Percentiles rank a stretch among this genome's conserved stretches.
These are phyloP conservation scores for Diploptera punctata DNA, from an alignment of 2,888 invertebrate species.

Conservation along the genomic window DNA sequence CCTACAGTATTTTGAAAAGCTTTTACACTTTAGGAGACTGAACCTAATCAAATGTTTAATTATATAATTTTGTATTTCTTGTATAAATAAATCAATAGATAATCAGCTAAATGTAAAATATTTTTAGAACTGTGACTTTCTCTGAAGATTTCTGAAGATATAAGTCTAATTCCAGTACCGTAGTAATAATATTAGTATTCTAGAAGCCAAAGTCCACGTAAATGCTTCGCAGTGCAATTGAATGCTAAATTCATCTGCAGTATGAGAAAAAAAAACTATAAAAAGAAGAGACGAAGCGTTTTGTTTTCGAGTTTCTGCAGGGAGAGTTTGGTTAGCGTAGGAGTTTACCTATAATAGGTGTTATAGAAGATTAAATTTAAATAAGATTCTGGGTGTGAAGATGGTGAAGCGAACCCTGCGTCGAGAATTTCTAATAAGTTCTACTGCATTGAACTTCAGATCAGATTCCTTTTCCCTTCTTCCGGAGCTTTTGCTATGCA, in stretches of 20 bases:
- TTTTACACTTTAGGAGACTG: too few relatives aligned
- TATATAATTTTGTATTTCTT: too few relatives aligned
- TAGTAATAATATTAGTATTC: too few relatives aligned
- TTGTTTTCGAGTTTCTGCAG: constrained; percentile 10
- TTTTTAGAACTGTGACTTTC: too few relatives aligned
- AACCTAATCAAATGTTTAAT: too few relatives aligned
- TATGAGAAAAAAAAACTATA: too few relatives aligned
- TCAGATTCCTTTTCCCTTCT: constrained; percentile 1
- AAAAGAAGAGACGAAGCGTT: not conserved
- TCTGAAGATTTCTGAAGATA: too few relatives aligned
- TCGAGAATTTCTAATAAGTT: constrained; percentile 25
- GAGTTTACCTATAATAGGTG: constrained; percentile 20
- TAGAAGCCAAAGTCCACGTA: not conserved
- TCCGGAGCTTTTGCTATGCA: not conserved
- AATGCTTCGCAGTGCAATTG: not conserved
- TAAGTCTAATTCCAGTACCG: too few relatives aligned
- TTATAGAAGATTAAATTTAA: constrained; percentile 30
- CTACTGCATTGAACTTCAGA: constrained; percentile 8
- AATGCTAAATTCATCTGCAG: not conserved
- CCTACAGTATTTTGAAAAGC: too few relatives aligned
- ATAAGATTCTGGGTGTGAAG: constrained; percentile 15
- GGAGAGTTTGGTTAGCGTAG: too few relatives aligned
- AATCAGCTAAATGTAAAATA: too few relatives aligned
- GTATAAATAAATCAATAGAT: too few relatives aligned
- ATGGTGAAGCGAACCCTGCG: not conserved